phyloP scores from a whole-genome alignment of 2,888 invertebrate genomes.

The Ophioninae sp. region DNA sequence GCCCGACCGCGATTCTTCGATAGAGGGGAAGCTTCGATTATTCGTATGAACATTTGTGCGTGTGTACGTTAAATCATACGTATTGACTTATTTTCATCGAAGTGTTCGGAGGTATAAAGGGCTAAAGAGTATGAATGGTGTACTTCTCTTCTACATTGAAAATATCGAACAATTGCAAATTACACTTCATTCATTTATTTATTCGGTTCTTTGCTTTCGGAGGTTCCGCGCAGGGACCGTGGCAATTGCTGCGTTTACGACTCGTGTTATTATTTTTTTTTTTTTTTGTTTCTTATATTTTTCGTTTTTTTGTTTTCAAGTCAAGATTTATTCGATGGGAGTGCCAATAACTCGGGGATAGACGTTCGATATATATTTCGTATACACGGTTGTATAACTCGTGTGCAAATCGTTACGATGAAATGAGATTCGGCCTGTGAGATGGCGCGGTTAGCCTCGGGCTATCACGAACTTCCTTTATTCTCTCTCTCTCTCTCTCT shows the following conservation, averaged over 20 bases:
- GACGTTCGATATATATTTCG: slow-evolving; percentile 10
- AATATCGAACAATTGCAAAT: background rate
- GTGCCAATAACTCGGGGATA: slow-evolving; percentile 17
- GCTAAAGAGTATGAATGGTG: background rate
- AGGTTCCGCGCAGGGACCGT: no score
- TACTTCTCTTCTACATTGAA: background rate
- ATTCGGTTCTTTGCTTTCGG: background rate
- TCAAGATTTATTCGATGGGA: slow-evolving; percentile 1
- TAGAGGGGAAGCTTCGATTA: no score
- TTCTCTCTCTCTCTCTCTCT: slow-evolving; percentile 23
- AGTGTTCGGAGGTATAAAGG: background rate
- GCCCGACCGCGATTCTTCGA: no score
- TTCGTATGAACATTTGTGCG: no score
- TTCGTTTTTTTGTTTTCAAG: background rate
- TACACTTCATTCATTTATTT: background rate
- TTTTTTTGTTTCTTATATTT: no score
- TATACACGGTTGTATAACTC: background rate
- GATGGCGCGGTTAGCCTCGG: slow-evolving; percentile 75
- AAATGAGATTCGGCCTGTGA: slow-evolving; percentile 42
- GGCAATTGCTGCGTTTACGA: no score
- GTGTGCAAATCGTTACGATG: slow-evolving; percentile 23
- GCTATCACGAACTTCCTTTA: slow-evolving; percentile 78
- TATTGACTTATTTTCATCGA: no score
- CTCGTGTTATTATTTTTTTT: background rate
- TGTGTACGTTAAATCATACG: no score